Evolutionary conservation across 2,888 invertebrate genomes (phyloP).

Genomic region (Archaeoteleia sp.): DNA sequence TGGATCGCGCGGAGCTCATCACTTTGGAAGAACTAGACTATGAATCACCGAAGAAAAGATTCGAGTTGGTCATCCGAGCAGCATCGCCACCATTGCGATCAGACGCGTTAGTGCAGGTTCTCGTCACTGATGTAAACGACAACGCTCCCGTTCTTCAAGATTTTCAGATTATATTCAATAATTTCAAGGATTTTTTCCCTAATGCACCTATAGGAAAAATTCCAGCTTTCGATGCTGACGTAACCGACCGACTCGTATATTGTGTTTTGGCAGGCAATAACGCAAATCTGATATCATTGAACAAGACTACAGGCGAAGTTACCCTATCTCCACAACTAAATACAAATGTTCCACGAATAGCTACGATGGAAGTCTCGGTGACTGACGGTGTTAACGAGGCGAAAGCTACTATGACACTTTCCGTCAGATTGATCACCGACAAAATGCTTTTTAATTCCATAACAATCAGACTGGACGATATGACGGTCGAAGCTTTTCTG

Average conservation of each 20-base stretch:
- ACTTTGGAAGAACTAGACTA: constrained; percentile 96
- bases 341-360: constrained; percentile 95
- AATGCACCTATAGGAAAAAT: constrained; percentile 92
- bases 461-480: constrained; percentile 92
- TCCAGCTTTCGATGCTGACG: constrained; percentile 96
- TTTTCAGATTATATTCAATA: constrained; percentile 96
- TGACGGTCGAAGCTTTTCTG: constrained; percentile 94
- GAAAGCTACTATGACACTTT: constrained; percentile 93
- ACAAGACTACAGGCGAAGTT: constrained; percentile 88
- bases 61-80: constrained; percentile 91
- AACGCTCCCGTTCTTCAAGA: constrained; percentile 94
- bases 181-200: constrained; percentile 95
- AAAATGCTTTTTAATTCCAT: constrained; percentile 96
- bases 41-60: constrained; percentile 94
- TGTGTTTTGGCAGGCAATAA: constrained; percentile 93
- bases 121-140: constrained; percentile 96
- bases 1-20: constrained; percentile 89
- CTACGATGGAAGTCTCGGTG: constrained; percentile 95
- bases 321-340: constrained; percentile 93
- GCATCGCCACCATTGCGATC: constrained; percentile 92
- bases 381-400: constrained; percentile 95
- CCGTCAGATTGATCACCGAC: constrained; percentile 92
- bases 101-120: constrained; percentile 90
- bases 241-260: constrained; percentile 90
- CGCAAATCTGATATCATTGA: constrained; percentile 89